These are phyloP conservation scores for Cirrhinus molitorella DNA, from an alignment of 2,797 vertebrate genomes.

Conservation along the genomic window DNA sequence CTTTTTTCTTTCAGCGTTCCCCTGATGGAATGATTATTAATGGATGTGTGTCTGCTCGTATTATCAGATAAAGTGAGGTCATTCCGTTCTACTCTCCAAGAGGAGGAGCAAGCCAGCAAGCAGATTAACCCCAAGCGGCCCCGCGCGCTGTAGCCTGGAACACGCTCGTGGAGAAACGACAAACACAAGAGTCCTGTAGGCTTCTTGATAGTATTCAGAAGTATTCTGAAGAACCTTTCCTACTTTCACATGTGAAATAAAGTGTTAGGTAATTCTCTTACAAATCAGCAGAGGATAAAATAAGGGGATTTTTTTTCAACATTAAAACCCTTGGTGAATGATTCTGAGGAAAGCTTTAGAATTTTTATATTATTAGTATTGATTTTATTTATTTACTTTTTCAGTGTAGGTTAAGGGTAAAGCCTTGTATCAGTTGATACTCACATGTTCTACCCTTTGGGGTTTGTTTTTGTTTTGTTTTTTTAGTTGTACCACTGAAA, in stretches of 20 bases:
- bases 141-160: slow-evolving; percentile 74
- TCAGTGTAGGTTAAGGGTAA: slow-evolving; percentile 66
- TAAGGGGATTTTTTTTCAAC: slow-evolving; percentile 29
- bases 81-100: slow-evolving; percentile 93
- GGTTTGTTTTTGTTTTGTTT: slow-evolving; percentile 58
- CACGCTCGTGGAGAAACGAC: slow-evolving; percentile 30
- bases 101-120: slow-evolving; percentile 99
- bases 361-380: slow-evolving; percentile 73
- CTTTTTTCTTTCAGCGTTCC: slow-evolving; percentile 38
- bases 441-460: slow-evolving; percentile 58
- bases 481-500: slow-evolving; percentile 62
- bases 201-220: slow-evolving; percentile 50
- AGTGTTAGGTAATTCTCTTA: slow-evolving; percentile 45
- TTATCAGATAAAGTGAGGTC: slow-evolving; percentile 97
- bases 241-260: slow-evolving; percentile 49
- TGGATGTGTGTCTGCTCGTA: slow-evolving; percentile 27
- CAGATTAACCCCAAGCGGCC: slow-evolving; percentile 98
- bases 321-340: slow-evolving; percentile 6
- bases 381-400: slow-evolving; percentile 72
- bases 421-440: slow-evolving; percentile 62
- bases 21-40: not conserved
- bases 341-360: slow-evolving; percentile 49
- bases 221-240: slow-evolving; percentile 41
- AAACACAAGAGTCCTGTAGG: slow-evolving; percentile 44
- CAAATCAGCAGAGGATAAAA: slow-evolving; percentile 30